These are phyloP conservation scores for Aphyosemion australe DNA, from an alignment of 2,113 vertebrate genomes.

Conservation along the genomic window DNA sequence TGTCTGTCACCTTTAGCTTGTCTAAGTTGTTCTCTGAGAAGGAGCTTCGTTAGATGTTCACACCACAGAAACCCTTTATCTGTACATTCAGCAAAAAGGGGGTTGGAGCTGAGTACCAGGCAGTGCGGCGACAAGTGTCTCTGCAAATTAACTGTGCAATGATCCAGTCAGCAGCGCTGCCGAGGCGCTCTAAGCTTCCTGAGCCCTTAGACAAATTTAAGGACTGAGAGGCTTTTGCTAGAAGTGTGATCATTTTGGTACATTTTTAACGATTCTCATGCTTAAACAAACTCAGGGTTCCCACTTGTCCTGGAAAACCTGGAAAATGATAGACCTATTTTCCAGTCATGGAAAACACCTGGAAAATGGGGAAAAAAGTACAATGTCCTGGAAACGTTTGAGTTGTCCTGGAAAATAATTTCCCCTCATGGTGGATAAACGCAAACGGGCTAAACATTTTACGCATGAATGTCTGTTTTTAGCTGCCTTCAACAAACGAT, in stretches of 20 bases:
- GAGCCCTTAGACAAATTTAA: slow-evolving; percentile 18
- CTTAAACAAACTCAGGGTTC: no score
- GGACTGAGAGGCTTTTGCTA: neutral
- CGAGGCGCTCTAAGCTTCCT: slow-evolving; percentile 29
- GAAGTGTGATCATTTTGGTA: neutral
- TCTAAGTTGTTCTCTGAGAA: slow-evolving; percentile 42
- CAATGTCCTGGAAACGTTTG: no score
- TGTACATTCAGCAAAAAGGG: slow-evolving; percentile 1
- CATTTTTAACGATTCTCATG: no score
- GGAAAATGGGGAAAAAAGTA: no score
- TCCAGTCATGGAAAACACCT: no score
- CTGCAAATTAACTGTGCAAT: slow-evolving; percentile 39
- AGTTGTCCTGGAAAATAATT: no score
- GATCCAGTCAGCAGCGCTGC: slow-evolving; percentile 29
- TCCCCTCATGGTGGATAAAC: no score
- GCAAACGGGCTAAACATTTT: no score
- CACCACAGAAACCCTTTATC: slow-evolving; percentile 34
- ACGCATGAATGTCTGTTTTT: no score
- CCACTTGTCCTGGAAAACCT: no score
- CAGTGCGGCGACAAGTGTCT: slow-evolving; percentile 47
- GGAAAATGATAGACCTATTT: no score
- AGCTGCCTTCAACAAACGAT: no score
- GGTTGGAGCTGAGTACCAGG: slow-evolving; percentile 48
- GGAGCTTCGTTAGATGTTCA: slow-evolving; percentile 24
- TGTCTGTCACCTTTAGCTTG: neutral